phyloP scores from a whole-genome alignment of 2,797 vertebrate genomes.

The Passerculus sandwichensis region DNA sequence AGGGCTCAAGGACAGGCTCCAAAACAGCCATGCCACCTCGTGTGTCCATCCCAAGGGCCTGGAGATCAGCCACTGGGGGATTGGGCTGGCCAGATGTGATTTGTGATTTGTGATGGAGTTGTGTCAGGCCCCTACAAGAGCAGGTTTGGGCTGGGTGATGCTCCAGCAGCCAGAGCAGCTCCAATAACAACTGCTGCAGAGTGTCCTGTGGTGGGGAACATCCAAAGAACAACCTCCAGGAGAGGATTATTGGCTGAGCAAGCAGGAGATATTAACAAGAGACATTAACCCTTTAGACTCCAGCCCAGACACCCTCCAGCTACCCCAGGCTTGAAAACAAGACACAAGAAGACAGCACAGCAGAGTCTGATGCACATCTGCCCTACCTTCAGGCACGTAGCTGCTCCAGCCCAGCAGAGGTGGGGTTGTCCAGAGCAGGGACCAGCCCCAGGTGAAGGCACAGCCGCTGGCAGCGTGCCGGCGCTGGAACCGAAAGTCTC shows the following conservation, averaged over 20 bases:
- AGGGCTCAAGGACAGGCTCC: background rate
- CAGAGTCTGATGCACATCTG: background rate
- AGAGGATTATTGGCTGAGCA: background rate
- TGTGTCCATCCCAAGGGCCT: background rate
- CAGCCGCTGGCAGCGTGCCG: slow-evolving; percentile 57
- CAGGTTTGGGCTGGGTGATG: background rate
- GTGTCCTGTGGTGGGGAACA: background rate
- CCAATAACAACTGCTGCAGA: background rate
- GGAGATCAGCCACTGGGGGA: fast-evolving
- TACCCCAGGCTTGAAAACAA: fast-evolving
- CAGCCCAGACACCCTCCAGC: background rate
- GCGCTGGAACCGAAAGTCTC: slow-evolving; percentile 66
- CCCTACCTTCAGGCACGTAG: slow-evolving; percentile 74
- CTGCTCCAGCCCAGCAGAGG: slow-evolving; percentile 74
- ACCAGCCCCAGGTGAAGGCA: slow-evolving; percentile 71
- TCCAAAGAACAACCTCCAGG: fast-evolving
- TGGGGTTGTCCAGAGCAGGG: slow-evolving; percentile 67
- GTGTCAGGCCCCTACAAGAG: fast-evolving
- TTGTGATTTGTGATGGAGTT: background rate
- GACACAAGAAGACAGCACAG: fast-evolving
- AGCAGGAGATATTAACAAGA: background rate
- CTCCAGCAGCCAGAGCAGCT: background rate
- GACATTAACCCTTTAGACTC: background rate
- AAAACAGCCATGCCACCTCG: fast-evolving
- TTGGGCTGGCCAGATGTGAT: background rate